phyloP scores from a whole-genome alignment of 2,888 invertebrate species.

The Eupeodes latifasciatus region DNA sequence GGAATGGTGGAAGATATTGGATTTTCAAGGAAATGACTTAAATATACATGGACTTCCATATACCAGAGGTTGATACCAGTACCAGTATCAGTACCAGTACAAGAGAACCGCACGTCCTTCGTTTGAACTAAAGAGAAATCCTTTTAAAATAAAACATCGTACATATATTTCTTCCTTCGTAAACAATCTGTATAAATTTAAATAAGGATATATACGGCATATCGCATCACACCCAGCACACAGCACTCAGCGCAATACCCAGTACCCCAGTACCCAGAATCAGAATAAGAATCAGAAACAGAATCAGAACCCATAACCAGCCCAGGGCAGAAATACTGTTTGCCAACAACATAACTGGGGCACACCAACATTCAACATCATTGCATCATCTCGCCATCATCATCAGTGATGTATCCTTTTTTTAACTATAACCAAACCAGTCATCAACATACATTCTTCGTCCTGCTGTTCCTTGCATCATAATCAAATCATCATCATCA shows the following conservation, averaged over 20 bases:
- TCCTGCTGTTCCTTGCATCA: constrained; percentile 39
- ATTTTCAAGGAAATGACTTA: constrained; percentile 13
- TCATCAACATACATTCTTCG: constrained; percentile 17
- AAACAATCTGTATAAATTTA: constrained; percentile 45
- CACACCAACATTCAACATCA: constrained; percentile 29
- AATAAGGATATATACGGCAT: constrained; percentile 40
- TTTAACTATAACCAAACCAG: background rate
- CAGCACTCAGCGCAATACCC: too few species aligned
- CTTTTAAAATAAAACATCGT: constrained; percentile 13
- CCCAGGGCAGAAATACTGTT: constrained; percentile 38
- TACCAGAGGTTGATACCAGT: too few species aligned
- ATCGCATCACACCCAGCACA: background rate
- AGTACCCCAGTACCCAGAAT: too few species aligned
- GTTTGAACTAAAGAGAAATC: constrained; percentile 19
- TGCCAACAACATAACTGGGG: constrained; percentile 44
- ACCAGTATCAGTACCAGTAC: background rate
- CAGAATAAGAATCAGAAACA: too few species aligned
- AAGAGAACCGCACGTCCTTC: background rate
- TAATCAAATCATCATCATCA: constrained; percentile 16
- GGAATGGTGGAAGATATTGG: background rate
- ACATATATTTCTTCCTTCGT: background rate
- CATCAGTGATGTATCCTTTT: background rate
- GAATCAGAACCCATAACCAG: too few species aligned
- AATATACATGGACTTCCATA: background rate
- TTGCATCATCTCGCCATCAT: constrained; percentile 42